These are phyloP conservation scores for Chrysochloris asiatica DNA, from an alignment of 2,113 vertebrate species.

Conservation along the genomic window DNA sequence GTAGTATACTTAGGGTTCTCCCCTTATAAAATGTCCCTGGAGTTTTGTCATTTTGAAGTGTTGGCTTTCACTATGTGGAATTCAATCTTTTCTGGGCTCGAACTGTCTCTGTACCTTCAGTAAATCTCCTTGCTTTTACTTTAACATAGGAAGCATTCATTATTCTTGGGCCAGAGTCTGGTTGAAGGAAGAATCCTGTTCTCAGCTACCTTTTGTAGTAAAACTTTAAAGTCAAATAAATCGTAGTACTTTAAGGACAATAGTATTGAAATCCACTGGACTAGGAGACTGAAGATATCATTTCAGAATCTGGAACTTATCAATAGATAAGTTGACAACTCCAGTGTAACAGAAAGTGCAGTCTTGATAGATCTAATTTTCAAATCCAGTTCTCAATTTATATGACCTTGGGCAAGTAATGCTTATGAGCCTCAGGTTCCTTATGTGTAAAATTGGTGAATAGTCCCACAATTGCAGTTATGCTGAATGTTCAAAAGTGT, in stretches of 20 bases:
- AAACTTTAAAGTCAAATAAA: neutral
- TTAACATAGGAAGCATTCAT: too few relatives aligned
- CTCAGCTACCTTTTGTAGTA: neutral
- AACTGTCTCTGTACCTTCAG: too few relatives aligned
- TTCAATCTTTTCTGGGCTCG: too few relatives aligned
- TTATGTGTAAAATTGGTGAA: neutral
- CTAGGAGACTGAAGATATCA: neutral
- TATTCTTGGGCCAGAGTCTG: neutral
- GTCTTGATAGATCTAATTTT: neutral
- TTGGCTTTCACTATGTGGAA: too few relatives aligned
- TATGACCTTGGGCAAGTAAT: neutral
- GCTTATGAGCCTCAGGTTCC: neutral
- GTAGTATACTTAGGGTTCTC: too few relatives aligned
- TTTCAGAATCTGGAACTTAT: neutral
- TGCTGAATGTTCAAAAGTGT: neutral
- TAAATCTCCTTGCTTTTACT: too few relatives aligned
- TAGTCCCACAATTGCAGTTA: neutral
- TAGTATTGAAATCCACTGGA: neutral
- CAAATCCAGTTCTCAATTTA: neutral
- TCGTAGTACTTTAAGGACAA: neutral
- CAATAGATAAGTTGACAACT: neutral
- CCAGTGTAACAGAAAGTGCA: neutral
- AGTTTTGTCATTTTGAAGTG: too few relatives aligned
- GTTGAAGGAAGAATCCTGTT: neutral
- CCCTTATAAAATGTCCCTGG: too few relatives aligned